These are phyloP conservation scores for Peromyscus melanophrys DNA, from an alignment of 2,797 vertebrate species.

Conservation along the genomic window DNA sequence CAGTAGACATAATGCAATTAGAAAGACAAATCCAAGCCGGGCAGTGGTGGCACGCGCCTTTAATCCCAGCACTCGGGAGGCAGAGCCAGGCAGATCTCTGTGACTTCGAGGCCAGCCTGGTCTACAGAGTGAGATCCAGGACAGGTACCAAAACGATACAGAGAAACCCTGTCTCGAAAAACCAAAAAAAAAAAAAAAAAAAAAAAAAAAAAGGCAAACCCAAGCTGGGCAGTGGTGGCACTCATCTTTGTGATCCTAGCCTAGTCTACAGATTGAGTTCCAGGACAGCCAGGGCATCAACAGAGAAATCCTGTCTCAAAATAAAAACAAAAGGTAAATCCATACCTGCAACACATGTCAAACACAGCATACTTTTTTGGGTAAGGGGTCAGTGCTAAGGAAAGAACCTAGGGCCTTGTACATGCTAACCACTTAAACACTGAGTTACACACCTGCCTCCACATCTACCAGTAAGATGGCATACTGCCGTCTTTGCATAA, in stretches of 20 bases:
- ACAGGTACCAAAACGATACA: too few species aligned
- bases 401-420: neutral
- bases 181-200: too few species aligned
- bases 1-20: neutral
- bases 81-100: too few species aligned
- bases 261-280: neutral
- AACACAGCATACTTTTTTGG: neutral
- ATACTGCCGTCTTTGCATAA: neutral
- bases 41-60: neutral
- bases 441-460: neutral
- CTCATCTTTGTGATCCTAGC: neutral
- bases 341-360: neutral
- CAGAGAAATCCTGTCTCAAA: neutral
- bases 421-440: neutral
- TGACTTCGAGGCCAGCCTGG: too few species aligned
- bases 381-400: neutral
- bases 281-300: neutral
- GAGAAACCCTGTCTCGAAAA: too few species aligned
- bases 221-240: neutral
- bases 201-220: slow-evolving; percentile 35
- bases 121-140: too few species aligned
- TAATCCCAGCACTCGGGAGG: neutral
- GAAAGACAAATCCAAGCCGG: neutral
- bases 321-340: neutral
- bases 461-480: neutral